phyloP scores from a whole-genome alignment of 2,888 invertebrate species.

The Cheilosia vernalis region DNA sequence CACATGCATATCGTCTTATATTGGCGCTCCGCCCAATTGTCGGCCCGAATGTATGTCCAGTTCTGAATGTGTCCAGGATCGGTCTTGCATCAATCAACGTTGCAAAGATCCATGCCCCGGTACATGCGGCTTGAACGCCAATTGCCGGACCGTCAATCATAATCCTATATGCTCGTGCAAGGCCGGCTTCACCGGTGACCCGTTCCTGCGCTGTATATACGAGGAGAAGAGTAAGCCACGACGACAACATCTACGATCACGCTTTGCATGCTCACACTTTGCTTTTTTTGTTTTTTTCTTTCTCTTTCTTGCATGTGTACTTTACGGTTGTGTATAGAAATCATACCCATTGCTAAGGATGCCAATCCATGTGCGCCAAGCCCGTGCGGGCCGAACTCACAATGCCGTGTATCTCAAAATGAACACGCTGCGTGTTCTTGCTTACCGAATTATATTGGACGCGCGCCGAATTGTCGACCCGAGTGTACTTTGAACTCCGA shows the following conservation, averaged over 20 bases:
- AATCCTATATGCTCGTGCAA: slow-evolving; percentile 93
- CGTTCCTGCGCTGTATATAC: slow-evolving; percentile 89
- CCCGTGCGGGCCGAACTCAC: slow-evolving; percentile 93
- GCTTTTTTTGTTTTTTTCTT: slow-evolving; percentile 76
- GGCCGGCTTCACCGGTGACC: slow-evolving; percentile 90
- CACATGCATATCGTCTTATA: slow-evolving; percentile 90
- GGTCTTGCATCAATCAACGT: slow-evolving; percentile 90
- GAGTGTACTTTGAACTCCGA: slow-evolving; percentile 94
- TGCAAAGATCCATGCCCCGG: slow-evolving; percentile 93
- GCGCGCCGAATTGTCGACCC: slow-evolving; percentile 93
- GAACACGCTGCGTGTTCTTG: slow-evolving; percentile 92
- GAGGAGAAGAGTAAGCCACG: slow-evolving; percentile 87
- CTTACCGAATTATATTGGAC: slow-evolving; percentile 90
- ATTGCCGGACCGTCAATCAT: slow-evolving; percentile 93
- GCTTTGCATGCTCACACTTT: slow-evolving; percentile 73
- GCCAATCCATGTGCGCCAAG: slow-evolving; percentile 91
- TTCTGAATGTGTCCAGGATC: slow-evolving; percentile 91
- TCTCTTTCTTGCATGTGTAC: slow-evolving; percentile 74
- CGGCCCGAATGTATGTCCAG: slow-evolving; percentile 93
- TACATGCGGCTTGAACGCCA: slow-evolving; percentile 92
- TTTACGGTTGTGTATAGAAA: slow-evolving; percentile 69
- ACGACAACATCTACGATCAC: slow-evolving; percentile 49
- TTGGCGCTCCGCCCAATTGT: slow-evolving; percentile 91
- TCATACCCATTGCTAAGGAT: slow-evolving; percentile 78
- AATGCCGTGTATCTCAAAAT: slow-evolving; percentile 89